Base-by-base conservation (phyloP, 1,140 invertebrate genomes). In the Formica exsecta region DNA sequence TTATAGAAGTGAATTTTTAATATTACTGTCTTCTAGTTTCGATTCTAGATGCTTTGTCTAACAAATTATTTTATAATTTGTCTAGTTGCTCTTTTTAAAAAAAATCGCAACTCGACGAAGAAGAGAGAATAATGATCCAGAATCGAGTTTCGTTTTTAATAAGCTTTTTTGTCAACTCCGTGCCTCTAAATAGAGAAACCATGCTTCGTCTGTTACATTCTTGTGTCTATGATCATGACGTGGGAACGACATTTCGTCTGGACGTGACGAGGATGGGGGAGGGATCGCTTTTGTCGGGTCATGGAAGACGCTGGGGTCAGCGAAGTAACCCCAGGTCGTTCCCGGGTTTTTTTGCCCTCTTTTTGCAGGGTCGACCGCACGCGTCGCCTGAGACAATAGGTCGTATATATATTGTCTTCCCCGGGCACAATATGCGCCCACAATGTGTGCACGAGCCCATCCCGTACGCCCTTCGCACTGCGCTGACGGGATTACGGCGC, bases 321-420 rank as follows among this genome's bases (percentile, higher is more conserved):
- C 16, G 29, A 70, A 68, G 57, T 29, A 73, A 44, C 29, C 68
- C 38, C 38, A 22, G n/a, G 48, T 44, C 29, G 51, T 6, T 7
- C 54, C 25, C 9, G 16, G 29, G 32, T 85, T 79, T 85, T 64
- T 57, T 11, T 29, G 9, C 70, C n/a, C 64, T 80, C 38, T 80
- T 79, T 83, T 80, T 77, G 25, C n/a, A 38, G 36, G 36, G 38
- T 70, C 74, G 62, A 77, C 84, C 75, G 79, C 86, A 75, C 61
- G 70, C 87, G 85, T 84, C 64, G 85, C 74, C 54, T 29, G 54
- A 89, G 70, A 89, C 83, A 89, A 89, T 89, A 68, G 86, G 32
- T 51, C 22, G 74, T 71, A 51, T 19, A 51, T 51, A 19, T 51
- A 86, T 86, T 81, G 86, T 80, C 75, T 79, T 79, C 19, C 54